These are phyloP conservation scores for Plutella xylostella DNA, from an alignment of 2,888 invertebrate species.

Conservation along the genomic window DNA sequence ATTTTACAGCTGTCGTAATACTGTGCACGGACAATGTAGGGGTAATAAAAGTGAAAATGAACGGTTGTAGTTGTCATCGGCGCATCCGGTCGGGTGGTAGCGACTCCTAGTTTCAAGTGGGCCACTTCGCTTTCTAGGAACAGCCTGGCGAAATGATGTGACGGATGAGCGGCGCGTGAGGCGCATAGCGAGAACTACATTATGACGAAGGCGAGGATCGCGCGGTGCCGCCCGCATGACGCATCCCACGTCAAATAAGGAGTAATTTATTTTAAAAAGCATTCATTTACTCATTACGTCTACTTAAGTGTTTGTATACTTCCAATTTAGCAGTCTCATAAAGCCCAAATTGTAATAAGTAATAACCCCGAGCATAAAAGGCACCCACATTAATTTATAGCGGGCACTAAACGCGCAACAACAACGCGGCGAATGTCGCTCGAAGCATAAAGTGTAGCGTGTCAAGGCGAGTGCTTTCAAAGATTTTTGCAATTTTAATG, in stretches of 20 bases:
- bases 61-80: conserved; percentile 29
- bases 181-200: conserved; percentile 34
- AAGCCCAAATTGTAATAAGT: conserved; percentile 14
- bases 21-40: background rate
- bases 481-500: conserved; percentile 20
- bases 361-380: conserved; percentile 23
- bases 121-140: conserved; percentile 60
- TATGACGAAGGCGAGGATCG: conserved; percentile 24
- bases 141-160: conserved; percentile 43
- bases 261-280: conserved; percentile 2
- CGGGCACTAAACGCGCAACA: conserved; percentile 27
- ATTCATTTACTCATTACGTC: conserved; percentile 6
- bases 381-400: conserved; percentile 27
- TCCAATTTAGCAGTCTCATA: conserved; percentile 15
- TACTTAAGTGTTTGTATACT: conserved; percentile 14
- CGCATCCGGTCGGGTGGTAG: conserved; percentile 5
- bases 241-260: conserved; percentile 2
- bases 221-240: conserved; percentile 1
- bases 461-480: conserved; percentile 41
- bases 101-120: too few species aligned
- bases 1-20: background rate
- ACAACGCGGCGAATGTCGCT: conserved; percentile 25
- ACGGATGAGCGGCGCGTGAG: conserved; percentile 27
- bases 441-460: conserved; percentile 30
- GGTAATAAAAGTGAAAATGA: conserved; percentile 57